These are phyloP conservation scores for Scelioninae gen. 1 DNA, from an alignment of 2,888 invertebrate species.

Conservation along the genomic window DNA sequence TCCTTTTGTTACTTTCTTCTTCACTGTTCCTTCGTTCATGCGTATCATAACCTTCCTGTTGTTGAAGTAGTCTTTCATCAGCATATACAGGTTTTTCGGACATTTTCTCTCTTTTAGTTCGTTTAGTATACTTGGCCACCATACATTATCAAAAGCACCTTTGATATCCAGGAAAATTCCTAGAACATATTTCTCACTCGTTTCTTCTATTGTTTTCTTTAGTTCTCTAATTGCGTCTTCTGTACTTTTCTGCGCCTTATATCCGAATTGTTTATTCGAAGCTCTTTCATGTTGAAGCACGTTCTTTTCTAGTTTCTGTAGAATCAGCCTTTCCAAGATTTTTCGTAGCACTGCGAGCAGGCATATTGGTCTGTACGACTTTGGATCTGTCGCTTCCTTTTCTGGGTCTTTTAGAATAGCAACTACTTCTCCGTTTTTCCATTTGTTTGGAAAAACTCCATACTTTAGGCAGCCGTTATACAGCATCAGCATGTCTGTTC, in stretches of 20 bases:
- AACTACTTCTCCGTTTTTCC: slow-evolving; percentile 40
- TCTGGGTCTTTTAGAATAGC: slow-evolving; percentile 35
- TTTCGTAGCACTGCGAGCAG: slow-evolving; percentile 54
- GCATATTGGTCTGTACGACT: slow-evolving; percentile 61
- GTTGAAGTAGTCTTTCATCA: slow-evolving; percentile 21
- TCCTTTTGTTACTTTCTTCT: slow-evolving; percentile 8
- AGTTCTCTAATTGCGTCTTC: too few species aligned
- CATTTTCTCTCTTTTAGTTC: slow-evolving; percentile 39
- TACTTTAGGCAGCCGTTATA: slow-evolving; percentile 29
- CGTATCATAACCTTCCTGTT: slow-evolving; percentile 22
- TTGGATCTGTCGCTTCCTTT: slow-evolving; percentile 24
- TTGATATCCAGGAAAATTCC: too few species aligned
- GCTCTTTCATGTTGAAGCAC: too few species aligned
- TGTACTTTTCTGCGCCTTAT: too few species aligned
- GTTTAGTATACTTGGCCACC: slow-evolving; percentile 30
- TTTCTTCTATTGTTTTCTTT: too few species aligned
- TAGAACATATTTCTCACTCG: too few species aligned
- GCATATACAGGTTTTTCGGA: slow-evolving; percentile 11
- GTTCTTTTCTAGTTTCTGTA: background rate
- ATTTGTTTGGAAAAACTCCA: slow-evolving; percentile 22
- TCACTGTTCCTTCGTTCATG: background rate
- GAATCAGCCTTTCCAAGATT: slow-evolving; percentile 29
- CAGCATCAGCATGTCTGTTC: background rate
- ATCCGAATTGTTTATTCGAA: too few species aligned
- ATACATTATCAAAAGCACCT: slow-evolving; percentile 46